Evolutionary conservation across 2,888 invertebrate species (phyloP).

Genomic region (Napeogenes inachia): DNA sequence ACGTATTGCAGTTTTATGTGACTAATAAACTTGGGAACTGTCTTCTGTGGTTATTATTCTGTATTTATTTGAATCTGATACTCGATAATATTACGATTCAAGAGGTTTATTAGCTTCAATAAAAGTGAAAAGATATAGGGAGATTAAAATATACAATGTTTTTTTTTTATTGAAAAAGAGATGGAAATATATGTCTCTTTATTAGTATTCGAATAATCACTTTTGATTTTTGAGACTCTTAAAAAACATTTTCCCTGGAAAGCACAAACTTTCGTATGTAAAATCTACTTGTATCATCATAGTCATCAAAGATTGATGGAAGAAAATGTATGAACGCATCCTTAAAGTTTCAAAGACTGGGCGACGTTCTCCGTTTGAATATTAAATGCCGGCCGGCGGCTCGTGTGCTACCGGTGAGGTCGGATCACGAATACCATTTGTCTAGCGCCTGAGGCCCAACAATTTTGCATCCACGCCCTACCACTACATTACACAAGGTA

Average conservation of each 20-base stretch:
- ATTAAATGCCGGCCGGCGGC: constrained; percentile 44
- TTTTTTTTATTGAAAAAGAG: neutral
- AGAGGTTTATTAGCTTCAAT: neutral
- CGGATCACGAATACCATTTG: constrained; percentile 69
- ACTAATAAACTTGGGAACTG: constrained; percentile 27
- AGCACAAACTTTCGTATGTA: too few species aligned
- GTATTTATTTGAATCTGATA: constrained; percentile 34
- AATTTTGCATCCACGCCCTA: constrained; percentile 72
- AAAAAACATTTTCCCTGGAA: too few species aligned
- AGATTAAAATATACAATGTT: neutral
- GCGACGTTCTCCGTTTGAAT: constrained; percentile 41
- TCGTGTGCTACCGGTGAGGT: constrained; percentile 73
- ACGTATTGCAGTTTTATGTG: constrained; percentile 21
- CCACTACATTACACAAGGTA: constrained; percentile 48
- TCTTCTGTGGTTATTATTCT: constrained; percentile 24
- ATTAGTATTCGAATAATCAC: too few species aligned
- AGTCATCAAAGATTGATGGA: constrained; percentile 5
- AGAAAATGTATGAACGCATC: constrained; percentile 6
- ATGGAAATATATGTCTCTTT: too few species aligned
- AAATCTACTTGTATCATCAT: neutral
- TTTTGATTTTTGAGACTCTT: too few species aligned
- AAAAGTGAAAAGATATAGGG: neutral
- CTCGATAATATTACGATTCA: constrained; percentile 10
- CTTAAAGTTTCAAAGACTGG: constrained; percentile 32
- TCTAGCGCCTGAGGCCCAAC: constrained; percentile 61